Percentiles rank a stretch among this genome's conserved stretches.
These are phyloP conservation scores for Fukomys damarensis DNA, from an alignment of 2,113 vertebrate species.

Conservation along the genomic window DNA sequence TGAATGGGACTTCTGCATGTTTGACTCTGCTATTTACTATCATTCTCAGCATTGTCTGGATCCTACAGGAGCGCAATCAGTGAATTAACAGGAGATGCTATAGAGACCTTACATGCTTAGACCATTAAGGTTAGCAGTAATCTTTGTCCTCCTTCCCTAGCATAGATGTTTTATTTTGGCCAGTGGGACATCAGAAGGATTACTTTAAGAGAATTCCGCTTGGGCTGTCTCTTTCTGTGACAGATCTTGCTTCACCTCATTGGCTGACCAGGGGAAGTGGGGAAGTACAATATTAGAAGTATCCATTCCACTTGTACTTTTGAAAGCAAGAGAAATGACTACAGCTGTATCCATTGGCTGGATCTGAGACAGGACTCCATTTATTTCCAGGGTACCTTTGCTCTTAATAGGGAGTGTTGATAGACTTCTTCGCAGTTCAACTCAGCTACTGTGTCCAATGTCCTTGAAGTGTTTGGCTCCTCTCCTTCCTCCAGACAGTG, in stretches of 20 bases:
- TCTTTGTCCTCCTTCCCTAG: neutral
- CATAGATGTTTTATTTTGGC: neutral
- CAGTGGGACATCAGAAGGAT: neutral
- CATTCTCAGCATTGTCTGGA: neutral
- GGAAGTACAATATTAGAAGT: neutral
- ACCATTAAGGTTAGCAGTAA: neutral
- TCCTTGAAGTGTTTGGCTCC: neutral
- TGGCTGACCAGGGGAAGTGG: neutral
- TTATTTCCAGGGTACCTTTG: neutral
- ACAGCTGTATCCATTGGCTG: neutral
- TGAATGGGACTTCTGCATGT: neutral
- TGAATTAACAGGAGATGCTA: neutral
- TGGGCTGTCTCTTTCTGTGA: neutral
- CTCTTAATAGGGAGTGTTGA: fast-evolving
- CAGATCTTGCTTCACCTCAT: neutral
- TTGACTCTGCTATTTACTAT: neutral
- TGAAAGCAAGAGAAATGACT: neutral
- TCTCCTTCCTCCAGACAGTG: neutral
- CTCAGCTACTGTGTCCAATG: neutral
- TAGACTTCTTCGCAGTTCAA: neutral
- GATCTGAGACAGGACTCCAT: neutral
- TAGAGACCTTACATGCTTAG: neutral
- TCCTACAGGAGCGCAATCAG: neutral
- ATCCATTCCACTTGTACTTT: neutral
- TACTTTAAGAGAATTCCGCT: neutral